Base-by-base conservation (phyloP, 1,140 invertebrate species). In the Cotesia vestalis region DNA sequence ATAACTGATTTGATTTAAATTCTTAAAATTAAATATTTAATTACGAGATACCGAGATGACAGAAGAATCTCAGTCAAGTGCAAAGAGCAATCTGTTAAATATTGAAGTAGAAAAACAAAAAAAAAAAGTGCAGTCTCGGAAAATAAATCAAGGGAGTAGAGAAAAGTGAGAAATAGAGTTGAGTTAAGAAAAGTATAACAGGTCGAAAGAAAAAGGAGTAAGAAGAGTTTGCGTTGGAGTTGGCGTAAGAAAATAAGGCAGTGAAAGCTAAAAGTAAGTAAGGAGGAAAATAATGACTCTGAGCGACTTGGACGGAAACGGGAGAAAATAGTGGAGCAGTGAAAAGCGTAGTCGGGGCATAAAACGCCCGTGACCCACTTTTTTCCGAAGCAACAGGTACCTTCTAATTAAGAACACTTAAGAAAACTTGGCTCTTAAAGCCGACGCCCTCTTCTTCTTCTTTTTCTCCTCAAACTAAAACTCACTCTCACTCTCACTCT, bases 351-450 rank as follows among this genome's bases (percentile, higher is more conserved):
- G 79, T 78, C 78, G 80, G 71, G 78, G 81, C 83, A 84, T 83
- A 46, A 46, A 46, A 46, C 40, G 86, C 79, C 85, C 86, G 79
- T 87, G 85, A 87, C 86, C 86, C 78, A 79, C 83, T 87, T 86
- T 87, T 87, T 87, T 87, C 84, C 81, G 83, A 85, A 85, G 86
- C 86, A 87, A 87, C 86, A 87, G 85, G 86, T 87, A 79, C 80
- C 83, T 85, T 87, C 86, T 87, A 87, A 87, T 87, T 87, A 87
- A 86, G 86, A 86, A 87, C 86, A 86, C 85, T 87, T 87, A 87
- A 86, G 86, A 87, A 86, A 87, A 86, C 85, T 86, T 87, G 80
- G 80, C 85, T 86, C 85, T 86, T 86, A 85, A 86, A 87, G 85
- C 84, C 82, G 82, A 85, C 85, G 85, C 84, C 79, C 80, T 78